Evolutionary conservation across 2,888 invertebrate genomes (phyloP), one percentile per base, ranked within the genome.

Genomic region (Pyrocoelia pectoralis): DNA sequence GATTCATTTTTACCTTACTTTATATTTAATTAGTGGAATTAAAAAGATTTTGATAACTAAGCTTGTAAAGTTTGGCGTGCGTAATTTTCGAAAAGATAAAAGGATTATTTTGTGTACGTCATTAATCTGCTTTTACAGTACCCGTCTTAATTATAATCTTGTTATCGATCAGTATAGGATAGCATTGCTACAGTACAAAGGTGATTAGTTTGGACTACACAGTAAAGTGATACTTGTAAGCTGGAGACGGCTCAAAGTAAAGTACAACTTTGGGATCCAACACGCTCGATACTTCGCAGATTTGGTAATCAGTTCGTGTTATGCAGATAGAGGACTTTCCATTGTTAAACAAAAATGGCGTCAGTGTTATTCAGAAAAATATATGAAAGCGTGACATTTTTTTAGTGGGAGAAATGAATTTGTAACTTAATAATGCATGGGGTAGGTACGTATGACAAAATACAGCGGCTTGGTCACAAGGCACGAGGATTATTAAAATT

Each of bases 161-260:
- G 43, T 57, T 57, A 61, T 61, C 56, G 56, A 65, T 61, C 61
- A 53, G 53, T 56, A 51, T 41, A 53, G 53, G 54, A 58, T 57
- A 57, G 54, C 59, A 59, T 52, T 59, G 46, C 59, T 43, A 3
- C n/a, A 19, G 56, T 60, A 65, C 61, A 65, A 65, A 57, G 65
- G 65, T 65, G 65, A 65, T 65, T 65, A 65, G 60, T 65, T 65
- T 56, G 61, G 56, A 52, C 53, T 56, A 61, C 60, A 65, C 41
- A 40, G 61, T 49, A 61, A 61, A 65, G 65, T 60, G 65, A 65
- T 65, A 65, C 65, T 61, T 54, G 56, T 64, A 64, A 65, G 61
- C 60, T 51, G 24, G 58, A 56, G 61, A 61, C 54, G 56, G 65
- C 52, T 55, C 65, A 65, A 65, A 65, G 65, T 61, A 49, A 53